Base-by-base conservation (phyloP, 2,888 invertebrate genomes). In the Dastarcus helophoroides region DNA sequence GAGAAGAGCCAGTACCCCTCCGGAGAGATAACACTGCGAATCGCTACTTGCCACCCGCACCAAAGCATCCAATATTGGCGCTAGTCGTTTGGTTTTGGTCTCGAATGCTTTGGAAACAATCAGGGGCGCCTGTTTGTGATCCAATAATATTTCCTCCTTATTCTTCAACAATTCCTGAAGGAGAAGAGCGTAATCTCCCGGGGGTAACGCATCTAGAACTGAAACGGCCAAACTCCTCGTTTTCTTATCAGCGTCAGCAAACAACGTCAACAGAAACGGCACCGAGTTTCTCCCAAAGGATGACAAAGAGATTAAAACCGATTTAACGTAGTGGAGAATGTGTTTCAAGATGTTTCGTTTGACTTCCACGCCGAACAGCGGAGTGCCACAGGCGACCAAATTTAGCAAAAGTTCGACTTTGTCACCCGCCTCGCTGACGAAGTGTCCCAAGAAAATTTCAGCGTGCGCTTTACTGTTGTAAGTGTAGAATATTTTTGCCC, bases 81-180 rank as follows among this genome's bases (percentile, higher is more conserved):
- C n/a, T n/a, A n/a, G n/a, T n/a, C n/a, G n/a, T n/a, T n/a, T n/a
- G n/a, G n/a, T n/a, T n/a, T n/a, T n/a, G n/a, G n/a, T 8, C n/a
- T 26, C 30, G 1, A 10, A 21, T 11, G 14, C 9, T 7, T 72
- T 73, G 40, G 71, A 76, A 2, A 83, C 50, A 11, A 75, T 62
- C 21, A 79, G 58, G 0, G 71, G 63, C 10, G 79, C 56, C 50
- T 83, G 82, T 38, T 79, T 72, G 19, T 68, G 58, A 46, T 84
- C 83, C 37, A 79, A 53, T 14, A 68, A 40, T 22, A 84, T 62
- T 50, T 82, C 83, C 31, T 51, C 51, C 24, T 41, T 42, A 22
- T 48, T 40, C 14, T 41, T 41, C n/a, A 40, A 35, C 11, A 51
- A 6, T 14, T 25, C 38, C 17, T 42, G 29, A 3, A 51, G 29